phyloP scores from a whole-genome alignment of 2,113 vertebrate genomes.

The Callionymus lyra region DNA sequence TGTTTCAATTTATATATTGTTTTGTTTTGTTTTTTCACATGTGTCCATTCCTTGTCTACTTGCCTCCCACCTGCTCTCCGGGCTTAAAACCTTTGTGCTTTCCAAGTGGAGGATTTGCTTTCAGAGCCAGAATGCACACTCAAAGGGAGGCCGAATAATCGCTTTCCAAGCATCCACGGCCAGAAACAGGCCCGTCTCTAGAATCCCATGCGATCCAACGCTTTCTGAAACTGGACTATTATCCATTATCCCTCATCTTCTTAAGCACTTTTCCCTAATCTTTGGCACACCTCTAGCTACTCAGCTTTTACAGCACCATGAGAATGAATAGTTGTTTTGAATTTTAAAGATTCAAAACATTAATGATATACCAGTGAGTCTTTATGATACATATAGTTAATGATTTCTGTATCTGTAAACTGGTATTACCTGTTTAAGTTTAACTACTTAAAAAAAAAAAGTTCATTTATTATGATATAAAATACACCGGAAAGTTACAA shows the following conservation, averaged over 20 bases:
- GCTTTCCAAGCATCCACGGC: slow-evolving; percentile 48
- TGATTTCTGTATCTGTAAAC: no score
- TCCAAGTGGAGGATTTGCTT: slow-evolving; percentile 34
- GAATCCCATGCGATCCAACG: slow-evolving; percentile 29
- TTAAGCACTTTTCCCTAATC: slow-evolving; percentile 42
- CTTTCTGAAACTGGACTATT: slow-evolving; percentile 35
- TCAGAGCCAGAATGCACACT: slow-evolving; percentile 45
- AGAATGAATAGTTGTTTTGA: no score
- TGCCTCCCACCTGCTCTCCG: slow-evolving; percentile 16
- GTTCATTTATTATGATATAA: no score
- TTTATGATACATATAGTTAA: no score
- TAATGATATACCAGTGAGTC: no score
- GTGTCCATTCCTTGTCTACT: background rate
- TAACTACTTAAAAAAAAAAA: no score
- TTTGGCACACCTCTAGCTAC: slow-evolving; percentile 22
- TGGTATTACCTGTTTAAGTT: no score
- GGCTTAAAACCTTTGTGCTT: slow-evolving; percentile 17
- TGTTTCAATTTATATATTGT: no score
- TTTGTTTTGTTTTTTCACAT: no score
- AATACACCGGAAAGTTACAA: no score
- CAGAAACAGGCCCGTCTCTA: slow-evolving; percentile 28
- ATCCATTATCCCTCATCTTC: slow-evolving; percentile 48
- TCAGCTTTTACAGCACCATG: no score
- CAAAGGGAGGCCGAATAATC: slow-evolving; percentile 49
- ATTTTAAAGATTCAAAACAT: no score